Percentiles rank a stretch among this genome's conserved stretches.
These are phyloP conservation scores for Sander vitreus DNA, from an alignment of 2,113 vertebrate genomes.

Conservation along the genomic window DNA sequence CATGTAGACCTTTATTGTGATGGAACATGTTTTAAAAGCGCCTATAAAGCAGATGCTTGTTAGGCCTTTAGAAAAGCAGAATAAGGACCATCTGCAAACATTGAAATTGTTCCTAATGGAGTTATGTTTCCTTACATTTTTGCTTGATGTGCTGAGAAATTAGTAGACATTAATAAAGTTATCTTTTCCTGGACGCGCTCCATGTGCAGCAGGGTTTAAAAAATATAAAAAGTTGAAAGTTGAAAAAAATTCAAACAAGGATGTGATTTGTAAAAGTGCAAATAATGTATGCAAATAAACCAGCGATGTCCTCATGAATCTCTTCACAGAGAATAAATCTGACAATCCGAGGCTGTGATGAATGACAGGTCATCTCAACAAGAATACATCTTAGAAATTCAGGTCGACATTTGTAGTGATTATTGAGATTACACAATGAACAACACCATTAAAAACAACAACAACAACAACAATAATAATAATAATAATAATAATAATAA, in stretches of 20 bases:
- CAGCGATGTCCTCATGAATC: conserved; percentile 38
- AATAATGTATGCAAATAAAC: conserved; percentile 58
- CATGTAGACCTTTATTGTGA: not conserved
- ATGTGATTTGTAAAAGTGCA: conserved; percentile 34
- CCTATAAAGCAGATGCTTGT: not conserved
- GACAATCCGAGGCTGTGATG: conserved; percentile 56
- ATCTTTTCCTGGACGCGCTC: conserved; percentile 8
- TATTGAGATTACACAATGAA: not conserved
- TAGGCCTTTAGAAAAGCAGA: not conserved
- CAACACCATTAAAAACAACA: not conserved
- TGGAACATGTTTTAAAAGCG: not conserved
- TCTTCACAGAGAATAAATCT: conserved; percentile 38
- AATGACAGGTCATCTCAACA: conserved; percentile 42
- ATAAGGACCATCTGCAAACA: not conserved
- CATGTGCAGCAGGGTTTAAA: conserved; percentile 16
- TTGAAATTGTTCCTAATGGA: conserved; percentile 4
- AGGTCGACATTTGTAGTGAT: not conserved
- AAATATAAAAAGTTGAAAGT: conserved; percentile 40
- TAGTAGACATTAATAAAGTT: not conserved
- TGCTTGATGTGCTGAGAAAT: conserved; percentile 33
- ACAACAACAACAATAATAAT: no score
- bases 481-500: not conserved
- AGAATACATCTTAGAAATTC: conserved; percentile 4
- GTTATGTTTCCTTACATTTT: conserved; percentile 15
- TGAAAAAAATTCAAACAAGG: conserved; percentile 30